Evolutionary conservation across 2,888 invertebrate genomes (phyloP), one percentile per base, ranked within the genome.

Genomic region (Temnothorax ravouxi): DNA sequence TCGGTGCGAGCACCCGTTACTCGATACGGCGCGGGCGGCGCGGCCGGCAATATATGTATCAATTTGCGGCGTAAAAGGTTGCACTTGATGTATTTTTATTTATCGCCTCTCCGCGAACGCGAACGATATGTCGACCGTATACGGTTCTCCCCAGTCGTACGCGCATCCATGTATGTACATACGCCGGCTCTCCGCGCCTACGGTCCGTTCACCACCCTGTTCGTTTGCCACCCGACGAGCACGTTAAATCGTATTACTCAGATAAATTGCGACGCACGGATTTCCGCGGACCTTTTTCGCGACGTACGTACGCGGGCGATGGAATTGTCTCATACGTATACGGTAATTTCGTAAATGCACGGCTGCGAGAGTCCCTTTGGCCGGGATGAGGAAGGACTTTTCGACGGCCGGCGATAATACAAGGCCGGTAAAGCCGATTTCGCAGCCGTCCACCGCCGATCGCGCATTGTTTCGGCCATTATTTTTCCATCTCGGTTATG

Each of bases 31-130:
- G 29, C 29, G 29, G 29, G 3, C 82, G 83, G 71, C 69, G 62
- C 86, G 72, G 81, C 81, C 74, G 86, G 85, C 81, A 87, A 88
- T 89, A 85, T 88, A 85, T 86, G 91, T 92, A 92, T 93, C 93
- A 92, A 93, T 93, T 92, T 90, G 89, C 85, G 90, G 89, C 87
- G 91, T 89, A 90, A 93, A 93, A 93, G 91, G 90, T 92, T 92
- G 92, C 92, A 92, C 91, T 93, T 91, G 91, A 93, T 93, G 90
- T 92, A 91, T 91, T 93, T 93, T 93, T 93, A 94, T 93, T 93
- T 92, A 93, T 93, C 91, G 87, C 90, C 90, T 89, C 87, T 86
- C 91, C 90, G 90, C 88, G 89, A 86, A 84, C 81, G 81, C 88
- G 89, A 86, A 84, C 81, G 81, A 80, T 86, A 79, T 77, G 75